Percentiles rank a stretch among this genome's conserved stretches.
Conservation (phyloP, 1,140 invertebrate species). For the Globodera rostochiensis region DNA sequence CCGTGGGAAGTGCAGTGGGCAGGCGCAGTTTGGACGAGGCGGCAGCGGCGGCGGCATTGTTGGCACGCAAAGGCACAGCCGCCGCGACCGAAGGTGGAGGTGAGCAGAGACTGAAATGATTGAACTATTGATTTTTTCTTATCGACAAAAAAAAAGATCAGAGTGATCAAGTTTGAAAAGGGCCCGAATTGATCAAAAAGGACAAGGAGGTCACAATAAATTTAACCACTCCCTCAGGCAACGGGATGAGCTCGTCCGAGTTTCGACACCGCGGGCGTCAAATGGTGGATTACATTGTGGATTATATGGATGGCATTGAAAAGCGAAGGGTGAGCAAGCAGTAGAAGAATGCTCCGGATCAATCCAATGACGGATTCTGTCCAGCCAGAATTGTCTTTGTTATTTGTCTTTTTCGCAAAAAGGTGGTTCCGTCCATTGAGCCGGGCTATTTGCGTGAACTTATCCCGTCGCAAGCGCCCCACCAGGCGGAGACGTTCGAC, state of each 20-base stretch:
- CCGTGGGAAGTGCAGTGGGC: background rate
- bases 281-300: conserved; percentile 97
- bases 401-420: background rate
- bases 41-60: background rate
- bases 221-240: background rate
- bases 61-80: background rate
- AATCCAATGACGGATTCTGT: too few species aligned
- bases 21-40: background rate
- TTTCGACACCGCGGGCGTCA: conserved; percentile 86
- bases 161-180: background rate
- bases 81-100: background rate
- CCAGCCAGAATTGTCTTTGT: background rate
- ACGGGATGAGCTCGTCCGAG: conserved; percentile 81
- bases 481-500: conserved; percentile 85
- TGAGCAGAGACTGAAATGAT: background rate
- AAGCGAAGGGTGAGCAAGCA: conserved; percentile 69
- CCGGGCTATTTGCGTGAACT: conserved; percentile 78
- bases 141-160: too few species aligned
- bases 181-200: too few species aligned
- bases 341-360: background rate
- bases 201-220: too few species aligned
- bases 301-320: conserved; percentile 84
- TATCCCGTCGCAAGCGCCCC: conserved; percentile 81
- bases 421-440: conserved; percentile 32
- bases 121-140: background rate